Evolutionary conservation across 2,888 invertebrate genomes (phyloP).

Genomic region (Ceramica pisi): DNA sequence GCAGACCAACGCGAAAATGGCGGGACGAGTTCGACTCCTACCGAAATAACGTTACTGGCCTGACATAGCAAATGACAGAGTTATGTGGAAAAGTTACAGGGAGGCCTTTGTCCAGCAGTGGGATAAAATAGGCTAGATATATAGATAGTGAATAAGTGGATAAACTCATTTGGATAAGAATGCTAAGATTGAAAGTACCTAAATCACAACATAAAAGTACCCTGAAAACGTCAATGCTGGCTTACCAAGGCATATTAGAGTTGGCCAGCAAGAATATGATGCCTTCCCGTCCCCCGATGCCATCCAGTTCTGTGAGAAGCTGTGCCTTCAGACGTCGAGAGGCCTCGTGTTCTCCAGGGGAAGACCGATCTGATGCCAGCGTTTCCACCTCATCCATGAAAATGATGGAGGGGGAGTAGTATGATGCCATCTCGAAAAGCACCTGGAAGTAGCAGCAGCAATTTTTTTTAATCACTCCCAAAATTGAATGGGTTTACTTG

Average conservation of each 20-base stretch:
- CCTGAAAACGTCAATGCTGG: too few species aligned
- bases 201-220: too few species aligned
- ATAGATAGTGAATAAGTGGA: too few species aligned
- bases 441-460: constrained; percentile 87
- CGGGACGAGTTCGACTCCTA: too few species aligned
- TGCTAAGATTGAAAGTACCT: too few species aligned
- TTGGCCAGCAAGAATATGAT: constrained; percentile 95
- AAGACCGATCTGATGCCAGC: constrained; percentile 92
- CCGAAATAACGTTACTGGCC: too few species aligned
- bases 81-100: too few species aligned
- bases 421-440: constrained; percentile 96
- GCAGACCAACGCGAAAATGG: too few species aligned
- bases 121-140: too few species aligned
- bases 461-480: background rate
- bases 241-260: constrained; percentile 97
- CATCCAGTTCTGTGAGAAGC: constrained; percentile 96
- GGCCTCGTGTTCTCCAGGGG: constrained; percentile 95
- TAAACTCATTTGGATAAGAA: too few species aligned
- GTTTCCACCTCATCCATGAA: constrained; percentile 98
- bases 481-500: background rate
- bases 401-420: constrained; percentile 96
- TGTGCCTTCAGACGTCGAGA: constrained; percentile 97
- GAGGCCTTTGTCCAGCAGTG: too few species aligned
- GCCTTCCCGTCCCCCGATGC: constrained; percentile 92
- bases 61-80: too few species aligned